Conservation (phyloP, 1,140 invertebrate species). For the Hestina assimilis region DNA sequence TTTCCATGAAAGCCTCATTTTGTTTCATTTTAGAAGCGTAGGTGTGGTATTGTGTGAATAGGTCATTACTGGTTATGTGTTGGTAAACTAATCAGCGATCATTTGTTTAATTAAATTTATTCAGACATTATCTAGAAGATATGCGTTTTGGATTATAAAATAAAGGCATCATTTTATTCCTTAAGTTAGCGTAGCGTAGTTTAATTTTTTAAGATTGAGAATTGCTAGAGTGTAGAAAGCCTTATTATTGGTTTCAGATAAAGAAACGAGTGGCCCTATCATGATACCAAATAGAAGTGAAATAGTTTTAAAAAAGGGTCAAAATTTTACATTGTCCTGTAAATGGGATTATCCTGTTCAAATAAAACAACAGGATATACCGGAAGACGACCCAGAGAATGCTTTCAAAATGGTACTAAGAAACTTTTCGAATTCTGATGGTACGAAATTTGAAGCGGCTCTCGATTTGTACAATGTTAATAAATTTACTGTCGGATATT, state of each 20-base stretch:
- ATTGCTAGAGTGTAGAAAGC: too few species aligned
- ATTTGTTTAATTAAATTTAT: neutral
- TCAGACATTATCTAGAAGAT: neutral
- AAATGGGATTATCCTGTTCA: constrained; percentile 67
- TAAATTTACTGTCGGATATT: constrained; percentile 79
- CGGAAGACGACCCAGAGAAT: constrained; percentile 43
- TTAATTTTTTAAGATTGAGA: too few species aligned
- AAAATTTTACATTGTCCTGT: constrained; percentile 76
- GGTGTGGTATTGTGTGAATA: constrained; percentile 28
- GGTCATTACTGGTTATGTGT: constrained; percentile 15
- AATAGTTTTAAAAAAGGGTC: constrained; percentile 64
- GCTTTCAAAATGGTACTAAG: constrained; percentile 44
- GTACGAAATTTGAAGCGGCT: constrained; percentile 53
- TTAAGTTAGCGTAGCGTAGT: neutral
- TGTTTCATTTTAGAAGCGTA: constrained; percentile 32
- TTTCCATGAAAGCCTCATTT: constrained; percentile 36
- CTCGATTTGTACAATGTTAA: constrained; percentile 68
- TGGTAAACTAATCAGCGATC: constrained; percentile 5
- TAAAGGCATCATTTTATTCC: too few species aligned
- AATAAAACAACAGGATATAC: constrained; percentile 69
- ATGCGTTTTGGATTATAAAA: too few species aligned
- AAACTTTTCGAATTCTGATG: constrained; percentile 43
- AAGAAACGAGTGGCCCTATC: constrained; percentile 54
- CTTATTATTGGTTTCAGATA: constrained; percentile 53
- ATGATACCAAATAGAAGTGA: constrained; percentile 71